Base-by-base conservation (phyloP, 37 sponge, comb jelly and placozoan species). In the Ephydatia muelleri region DNA sequence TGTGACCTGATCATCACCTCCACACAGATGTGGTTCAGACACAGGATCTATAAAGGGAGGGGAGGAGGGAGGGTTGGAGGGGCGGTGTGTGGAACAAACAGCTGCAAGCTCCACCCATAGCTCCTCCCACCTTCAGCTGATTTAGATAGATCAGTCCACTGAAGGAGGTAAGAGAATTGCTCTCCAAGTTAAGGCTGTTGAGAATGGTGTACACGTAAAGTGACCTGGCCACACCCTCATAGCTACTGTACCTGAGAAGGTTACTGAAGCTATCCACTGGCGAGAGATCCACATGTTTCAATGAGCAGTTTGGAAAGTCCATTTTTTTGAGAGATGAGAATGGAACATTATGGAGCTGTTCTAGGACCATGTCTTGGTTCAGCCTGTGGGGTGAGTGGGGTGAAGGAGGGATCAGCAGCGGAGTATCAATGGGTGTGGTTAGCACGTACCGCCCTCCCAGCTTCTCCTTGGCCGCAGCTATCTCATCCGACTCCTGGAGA, bases 1-100 rank as follows among this genome's bases (percentile, higher is more conserved):
- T 37, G n/a, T 11, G 49, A 34, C 12, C 68, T 64, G 0, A 68
- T 19, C 57, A 97, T 49, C 29, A 78, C 49, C 78, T 95, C 94
- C 19, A 97, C 81, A 14, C 80, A 81, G 72, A 95, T 97, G 91
- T 93, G 96, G 84, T 97, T 97, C 26, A 97, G 88, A 83, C 98
- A 95, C 28, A 97, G 83, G 3, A 97, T 89, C 90, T 95, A 80
- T 72, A 83, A 35, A 9, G 73, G 36, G 47, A 71, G 26, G 73
- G 73, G n/a, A 38, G 68, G 38, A 28, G 21, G 12, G 34, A 39
- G 29, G 47, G 78, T 9, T 38, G 76, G 73, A 9, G n/a, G 16
- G 5, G 72, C 2, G 40, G 38, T 6, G 9, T 8, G 65, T 25
- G 30, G 33, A 0, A 43, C 23, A 73, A 6, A 29, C n/a, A 28